These are phyloP conservation scores for Poeciliopsis presidionis DNA, from an alignment of 2,797 vertebrate species.

Conservation along the genomic window DNA sequence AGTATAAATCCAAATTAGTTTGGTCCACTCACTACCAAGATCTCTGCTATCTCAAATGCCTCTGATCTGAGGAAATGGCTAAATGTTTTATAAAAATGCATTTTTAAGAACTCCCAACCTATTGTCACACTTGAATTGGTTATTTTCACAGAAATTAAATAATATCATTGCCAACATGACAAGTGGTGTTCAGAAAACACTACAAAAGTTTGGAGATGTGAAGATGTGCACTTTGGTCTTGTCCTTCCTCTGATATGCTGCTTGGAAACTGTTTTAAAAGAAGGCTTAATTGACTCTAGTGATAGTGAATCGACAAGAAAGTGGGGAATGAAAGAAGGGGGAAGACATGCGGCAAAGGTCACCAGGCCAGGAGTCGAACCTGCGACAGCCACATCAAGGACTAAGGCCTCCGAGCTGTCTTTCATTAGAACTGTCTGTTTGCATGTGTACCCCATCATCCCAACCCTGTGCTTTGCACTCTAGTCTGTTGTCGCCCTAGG, in stretches of 20 bases:
- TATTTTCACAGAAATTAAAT: not conserved
- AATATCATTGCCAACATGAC: not conserved
- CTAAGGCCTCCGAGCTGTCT: not conserved
- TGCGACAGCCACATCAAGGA: no score
- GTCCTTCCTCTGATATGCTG: not conserved
- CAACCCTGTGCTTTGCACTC: conserved; percentile 47
- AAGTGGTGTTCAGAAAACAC: not conserved
- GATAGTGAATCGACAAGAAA: no score
- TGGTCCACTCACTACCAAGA: not conserved
- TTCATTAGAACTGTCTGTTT: conserved; percentile 24
- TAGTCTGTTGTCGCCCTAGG: conserved; percentile 67
- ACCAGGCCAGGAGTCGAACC: no score
- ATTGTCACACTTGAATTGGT: not conserved
- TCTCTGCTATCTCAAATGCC: not conserved
- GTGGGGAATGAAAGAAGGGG: no score
- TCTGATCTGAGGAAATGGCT: not conserved
- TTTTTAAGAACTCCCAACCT: not conserved
- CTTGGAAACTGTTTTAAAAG: not conserved
- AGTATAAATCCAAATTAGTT: not conserved
- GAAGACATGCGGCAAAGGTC: no score
- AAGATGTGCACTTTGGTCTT: not conserved
- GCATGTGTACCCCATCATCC: conserved; percentile 59
- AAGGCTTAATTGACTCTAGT: no score
- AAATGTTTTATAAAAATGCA: not conserved
- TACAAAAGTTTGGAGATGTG: not conserved